A percentile compares a stretch with the other conserved stretches of the same genome.
Conservation (phyloP, 2,113 vertebrate genomes). For the Apteryx owenii region DNA sequence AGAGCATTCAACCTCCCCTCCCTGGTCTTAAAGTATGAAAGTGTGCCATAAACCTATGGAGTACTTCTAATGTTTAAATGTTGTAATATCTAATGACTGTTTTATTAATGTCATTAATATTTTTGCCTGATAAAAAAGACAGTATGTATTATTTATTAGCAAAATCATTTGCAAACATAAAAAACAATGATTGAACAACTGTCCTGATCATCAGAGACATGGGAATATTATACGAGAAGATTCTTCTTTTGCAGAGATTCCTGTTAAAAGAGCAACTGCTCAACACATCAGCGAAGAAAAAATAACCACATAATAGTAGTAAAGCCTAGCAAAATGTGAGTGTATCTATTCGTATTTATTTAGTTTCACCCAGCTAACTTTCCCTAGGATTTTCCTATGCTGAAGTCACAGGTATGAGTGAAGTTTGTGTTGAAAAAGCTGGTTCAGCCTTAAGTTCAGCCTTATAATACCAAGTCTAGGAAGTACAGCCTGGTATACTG, state of each 20-base stretch:
- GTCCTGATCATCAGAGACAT: background rate
- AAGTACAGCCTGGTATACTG: background rate
- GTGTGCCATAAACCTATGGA: background rate
- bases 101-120: background rate
- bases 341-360: background rate
- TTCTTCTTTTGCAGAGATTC: background rate
- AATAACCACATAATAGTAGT: background rate
- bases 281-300: background rate
- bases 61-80: background rate
- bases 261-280: background rate
- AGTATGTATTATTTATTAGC: background rate
- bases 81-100: background rate
- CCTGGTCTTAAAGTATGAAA: background rate
- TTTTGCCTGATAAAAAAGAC: background rate
- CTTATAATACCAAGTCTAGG: background rate
- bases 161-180: background rate
- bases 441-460: background rate
- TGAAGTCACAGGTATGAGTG: background rate
- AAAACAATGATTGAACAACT: background rate
- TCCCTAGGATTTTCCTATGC: background rate
- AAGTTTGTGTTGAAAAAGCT: background rate
- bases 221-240: background rate
- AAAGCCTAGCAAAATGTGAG: background rate
- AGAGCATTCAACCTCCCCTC: background rate
- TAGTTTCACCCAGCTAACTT: background rate